Evolutionary conservation across 2,113 vertebrate species (phyloP).

Genomic region (Spizaetus ornatus): DNA sequence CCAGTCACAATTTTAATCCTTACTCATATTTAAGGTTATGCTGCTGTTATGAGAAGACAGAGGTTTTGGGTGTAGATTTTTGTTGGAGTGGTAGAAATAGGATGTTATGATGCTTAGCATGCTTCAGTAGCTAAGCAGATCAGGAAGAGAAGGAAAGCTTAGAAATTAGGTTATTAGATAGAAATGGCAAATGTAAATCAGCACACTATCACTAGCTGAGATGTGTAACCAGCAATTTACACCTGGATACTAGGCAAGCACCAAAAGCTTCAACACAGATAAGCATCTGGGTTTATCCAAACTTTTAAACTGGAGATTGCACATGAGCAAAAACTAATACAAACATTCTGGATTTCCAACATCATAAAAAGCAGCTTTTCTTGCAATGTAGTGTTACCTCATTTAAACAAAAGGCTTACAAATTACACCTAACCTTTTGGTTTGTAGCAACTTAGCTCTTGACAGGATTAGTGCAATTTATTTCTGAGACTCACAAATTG

Average conservation of each 20-base stretch:
- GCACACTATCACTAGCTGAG: background rate
- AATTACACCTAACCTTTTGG: background rate
- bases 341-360: background rate
- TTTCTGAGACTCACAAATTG: background rate
- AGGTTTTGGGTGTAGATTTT: background rate
- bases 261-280: background rate
- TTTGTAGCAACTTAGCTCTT: background rate
- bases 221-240: background rate
- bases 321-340: background rate
- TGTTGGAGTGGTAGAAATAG: background rate
- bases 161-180: background rate
- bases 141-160: background rate
- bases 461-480: background rate
- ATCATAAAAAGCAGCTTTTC: background rate
- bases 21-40: background rate
- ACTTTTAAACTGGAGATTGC: background rate
- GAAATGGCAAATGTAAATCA: background rate
- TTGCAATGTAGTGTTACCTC: background rate
- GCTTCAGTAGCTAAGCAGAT: background rate
- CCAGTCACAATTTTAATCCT: background rate
- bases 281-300: background rate
- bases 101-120: background rate
- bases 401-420: background rate
- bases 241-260: background rate
- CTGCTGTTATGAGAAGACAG: background rate